Percentiles rank a stretch among this genome's conserved stretches.
Evolutionary conservation across 2,888 invertebrate species (phyloP).

Genomic region (Therioaphis trifolii): DNA sequence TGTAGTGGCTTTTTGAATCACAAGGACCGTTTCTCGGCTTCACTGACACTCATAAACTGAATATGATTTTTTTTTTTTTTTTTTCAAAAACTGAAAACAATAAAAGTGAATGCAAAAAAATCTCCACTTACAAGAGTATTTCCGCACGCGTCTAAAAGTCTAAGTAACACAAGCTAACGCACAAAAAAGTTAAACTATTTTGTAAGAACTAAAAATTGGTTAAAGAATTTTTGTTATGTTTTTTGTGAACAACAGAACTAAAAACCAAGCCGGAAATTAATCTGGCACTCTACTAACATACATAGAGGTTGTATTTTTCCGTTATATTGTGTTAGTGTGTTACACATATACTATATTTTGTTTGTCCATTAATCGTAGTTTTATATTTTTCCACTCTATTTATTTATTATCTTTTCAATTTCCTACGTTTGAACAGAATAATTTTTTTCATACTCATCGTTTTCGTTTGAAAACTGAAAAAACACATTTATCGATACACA

Average conservation of each 20-base stretch:
- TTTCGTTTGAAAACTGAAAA: slow-evolving; percentile 12
- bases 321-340: not conserved
- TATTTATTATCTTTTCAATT: slow-evolving; percentile 52
- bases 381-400: not conserved
- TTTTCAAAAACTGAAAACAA: slow-evolving; percentile 54
- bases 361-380: not conserved
- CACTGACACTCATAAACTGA: slow-evolving; percentile 45
- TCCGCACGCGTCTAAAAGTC: not conserved
- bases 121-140: slow-evolving; percentile 6
- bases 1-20: slow-evolving; percentile 60
- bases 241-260: slow-evolving; percentile 38
- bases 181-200: slow-evolving; percentile 28
- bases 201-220: slow-evolving; percentile 15
- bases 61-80: slow-evolving; percentile 26
- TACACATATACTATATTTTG: slow-evolving; percentile 13
- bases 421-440: slow-evolving; percentile 35
- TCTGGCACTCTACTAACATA: not conserved
- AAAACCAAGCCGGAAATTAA: slow-evolving; percentile 46
- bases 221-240: slow-evolving; percentile 24
- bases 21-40: slow-evolving; percentile 45
- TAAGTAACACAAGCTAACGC: slow-evolving; percentile 24
- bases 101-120: slow-evolving; percentile 11
- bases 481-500: not conserved
- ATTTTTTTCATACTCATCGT: slow-evolving; percentile 30
- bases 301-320: not conserved